phyloP scores from a whole-genome alignment of 2,113 vertebrate species.

The Notothenia rossii region DNA sequence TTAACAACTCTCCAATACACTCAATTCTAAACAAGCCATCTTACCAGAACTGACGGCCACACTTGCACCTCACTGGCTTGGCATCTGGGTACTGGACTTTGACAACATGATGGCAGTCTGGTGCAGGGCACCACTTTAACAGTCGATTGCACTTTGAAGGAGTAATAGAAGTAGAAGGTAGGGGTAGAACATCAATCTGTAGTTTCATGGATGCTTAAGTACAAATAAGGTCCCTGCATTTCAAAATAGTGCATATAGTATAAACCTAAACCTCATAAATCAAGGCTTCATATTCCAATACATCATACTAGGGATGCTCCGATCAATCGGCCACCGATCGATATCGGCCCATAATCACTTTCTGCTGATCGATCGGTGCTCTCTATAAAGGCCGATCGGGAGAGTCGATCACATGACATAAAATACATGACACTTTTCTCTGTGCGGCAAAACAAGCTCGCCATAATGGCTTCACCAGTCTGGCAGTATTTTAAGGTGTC shows the following conservation, averaged over 20 bases:
- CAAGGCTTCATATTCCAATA: constrained; percentile 4
- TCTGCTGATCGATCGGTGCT: no score
- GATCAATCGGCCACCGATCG: no score
- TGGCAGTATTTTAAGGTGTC: no score
- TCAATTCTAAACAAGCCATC: constrained; percentile 31
- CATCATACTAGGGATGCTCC: not conserved
- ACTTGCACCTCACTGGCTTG: constrained; percentile 99
- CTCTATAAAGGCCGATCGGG: no score
- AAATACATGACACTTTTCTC: no score
- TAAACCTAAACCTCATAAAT: constrained; percentile 5
- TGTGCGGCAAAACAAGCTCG: no score
- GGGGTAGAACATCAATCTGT: not conserved
- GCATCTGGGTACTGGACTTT: constrained; percentile 99
- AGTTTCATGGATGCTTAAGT: not conserved
- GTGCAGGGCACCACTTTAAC: constrained; percentile 99
- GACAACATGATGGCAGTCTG: constrained; percentile 99
- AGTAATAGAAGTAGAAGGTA: constrained; percentile 6
- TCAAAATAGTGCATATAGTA: not conserved
- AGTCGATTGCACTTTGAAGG: constrained; percentile 96
- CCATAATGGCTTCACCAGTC: no score
- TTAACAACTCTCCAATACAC: not conserved
- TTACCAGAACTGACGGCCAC: constrained; percentile 99
- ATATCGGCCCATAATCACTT: no score
- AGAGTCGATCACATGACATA: no score
- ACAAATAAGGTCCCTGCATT: not conserved